phyloP scores from a whole-genome alignment of 1,140 invertebrate genomes.

The Heliothis subflexa region DNA sequence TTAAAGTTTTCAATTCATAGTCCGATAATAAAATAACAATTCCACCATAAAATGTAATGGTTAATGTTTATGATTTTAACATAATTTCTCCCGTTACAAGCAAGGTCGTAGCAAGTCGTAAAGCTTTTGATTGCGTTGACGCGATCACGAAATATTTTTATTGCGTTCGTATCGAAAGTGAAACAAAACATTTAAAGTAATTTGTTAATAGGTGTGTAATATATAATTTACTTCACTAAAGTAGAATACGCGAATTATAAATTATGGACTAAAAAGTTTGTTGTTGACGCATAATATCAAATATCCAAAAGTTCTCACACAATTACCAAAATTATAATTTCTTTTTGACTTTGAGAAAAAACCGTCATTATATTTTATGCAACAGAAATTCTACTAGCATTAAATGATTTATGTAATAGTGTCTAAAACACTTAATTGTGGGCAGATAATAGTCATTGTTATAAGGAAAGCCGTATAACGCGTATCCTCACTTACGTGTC shows the following conservation, averaged over 20 bases:
- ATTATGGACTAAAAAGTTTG: not conserved
- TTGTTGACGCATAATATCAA: not conserved
- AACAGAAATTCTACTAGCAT: conserved; percentile 36
- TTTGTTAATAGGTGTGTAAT: not conserved
- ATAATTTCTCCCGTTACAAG: conserved; percentile 27
- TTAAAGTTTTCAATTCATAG: not conserved
- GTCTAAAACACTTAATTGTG: conserved; percentile 32
- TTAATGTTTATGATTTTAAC: conserved; percentile 31
- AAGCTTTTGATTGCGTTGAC: conserved; percentile 11
- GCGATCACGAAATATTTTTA: conserved; percentile 28
- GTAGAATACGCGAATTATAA: not conserved
- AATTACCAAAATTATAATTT: conserved; percentile 33
- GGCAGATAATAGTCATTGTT: conserved; percentile 14
- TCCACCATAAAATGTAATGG: not conserved
- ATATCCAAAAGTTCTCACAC: conserved; percentile 20
- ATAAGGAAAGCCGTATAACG: not conserved
- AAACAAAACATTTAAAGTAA: not conserved
- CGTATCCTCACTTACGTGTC: conserved; percentile 2
- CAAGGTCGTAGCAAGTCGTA: conserved; percentile 15
- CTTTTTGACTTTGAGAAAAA: conserved; percentile 22
- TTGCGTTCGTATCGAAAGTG: conserved; percentile 11
- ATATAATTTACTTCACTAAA: not conserved
- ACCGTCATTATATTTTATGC: conserved; percentile 40
- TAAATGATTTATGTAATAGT: conserved; percentile 44
- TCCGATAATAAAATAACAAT: not conserved